Conservation (phyloP, 2,113 vertebrate species). For the Malurus elegans region DNA sequence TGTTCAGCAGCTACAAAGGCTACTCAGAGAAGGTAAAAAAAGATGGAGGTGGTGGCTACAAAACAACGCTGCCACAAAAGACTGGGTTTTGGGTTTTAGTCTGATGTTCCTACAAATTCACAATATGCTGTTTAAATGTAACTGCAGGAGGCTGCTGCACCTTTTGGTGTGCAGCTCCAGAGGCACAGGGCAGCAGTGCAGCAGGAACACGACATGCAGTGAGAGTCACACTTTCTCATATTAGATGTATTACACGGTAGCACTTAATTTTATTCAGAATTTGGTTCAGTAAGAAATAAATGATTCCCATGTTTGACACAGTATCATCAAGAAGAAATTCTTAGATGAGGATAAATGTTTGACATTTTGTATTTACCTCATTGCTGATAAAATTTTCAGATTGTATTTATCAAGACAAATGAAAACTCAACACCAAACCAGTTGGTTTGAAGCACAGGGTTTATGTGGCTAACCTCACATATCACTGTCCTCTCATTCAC, state of each 20-base stretch:
- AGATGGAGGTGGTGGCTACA: background rate
- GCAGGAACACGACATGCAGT: rapidly evolving
- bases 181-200: background rate
- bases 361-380: background rate
- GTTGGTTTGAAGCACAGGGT: background rate
- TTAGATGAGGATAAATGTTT: background rate
- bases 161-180: background rate
- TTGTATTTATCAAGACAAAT: background rate
- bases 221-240: background rate
- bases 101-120: background rate
- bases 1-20: background rate
- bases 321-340: background rate
- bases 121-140: background rate
- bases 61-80: background rate
- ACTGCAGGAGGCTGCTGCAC: background rate
- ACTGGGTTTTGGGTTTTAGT: background rate
- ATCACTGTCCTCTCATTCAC: background rate
- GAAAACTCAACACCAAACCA: background rate
- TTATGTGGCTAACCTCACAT: constrained; percentile 37
- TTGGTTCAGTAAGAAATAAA: background rate
- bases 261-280: background rate
- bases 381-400: background rate
- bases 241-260: rapidly evolving
- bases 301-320: background rate
- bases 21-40: background rate